Evolutionary conservation across 2,113 vertebrate genomes (phyloP), one percentile per base, ranked within the genome.

Genomic region (Riparia riparia): DNA sequence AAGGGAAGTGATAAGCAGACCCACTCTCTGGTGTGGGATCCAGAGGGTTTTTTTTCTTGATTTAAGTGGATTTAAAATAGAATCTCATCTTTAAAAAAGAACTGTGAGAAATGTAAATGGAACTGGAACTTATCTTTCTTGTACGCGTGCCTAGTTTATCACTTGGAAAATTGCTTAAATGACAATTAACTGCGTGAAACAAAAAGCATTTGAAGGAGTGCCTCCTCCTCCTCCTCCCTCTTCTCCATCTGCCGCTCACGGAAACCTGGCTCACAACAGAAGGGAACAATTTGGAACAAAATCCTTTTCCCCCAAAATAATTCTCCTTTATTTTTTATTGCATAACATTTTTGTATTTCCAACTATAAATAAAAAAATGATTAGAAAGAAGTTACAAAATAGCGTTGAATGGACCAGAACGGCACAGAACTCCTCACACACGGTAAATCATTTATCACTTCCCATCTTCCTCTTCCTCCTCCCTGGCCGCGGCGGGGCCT

Each of bases 371-470:
- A 97, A 96, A 97, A 98, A 98, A 98, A 93, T 49, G 16, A 86
- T 97, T 98, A 98, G 97, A 98, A 98, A 98, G 98, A 98, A 97
- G 89, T 97, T 98, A 98, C 97, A 98, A 98, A 98, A 98, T 96
- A 89, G 96, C 1, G 26, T 95, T 8, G 83, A 93, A 88, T 63
- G 93, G 97, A 96, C 92, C 89, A 95, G 97, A 95, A 86, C 19
- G 9, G 71, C 87, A 95, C 91, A 96, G 91, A 96, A 86, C 64
- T 86, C 89, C 96, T 96, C 86, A 93, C 95, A 93, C 89, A 88
- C 10, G 45, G 88, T 44, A 80, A 78, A 83, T 97, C 93, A 96
- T 80, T 97, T 97, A 83, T 97, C 93, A 96, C 78, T 97, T 97
- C 96, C 80, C 95, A 80, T 93, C 88, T 82, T 95, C 93, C 82